phyloP scores from a whole-genome alignment of 2,797 vertebrate species.

The Mormyrops attenuatus region DNA sequence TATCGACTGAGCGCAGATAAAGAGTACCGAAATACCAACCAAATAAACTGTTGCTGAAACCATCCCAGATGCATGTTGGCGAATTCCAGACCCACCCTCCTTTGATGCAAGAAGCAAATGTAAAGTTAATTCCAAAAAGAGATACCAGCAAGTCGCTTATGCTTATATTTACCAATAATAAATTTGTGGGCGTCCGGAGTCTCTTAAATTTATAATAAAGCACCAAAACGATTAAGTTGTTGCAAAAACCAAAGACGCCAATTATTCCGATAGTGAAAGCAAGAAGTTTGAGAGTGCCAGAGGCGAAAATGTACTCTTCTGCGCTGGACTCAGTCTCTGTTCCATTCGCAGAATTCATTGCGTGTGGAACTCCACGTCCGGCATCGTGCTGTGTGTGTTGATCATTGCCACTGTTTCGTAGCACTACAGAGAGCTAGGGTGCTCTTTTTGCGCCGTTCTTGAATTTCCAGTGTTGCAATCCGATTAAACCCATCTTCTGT shows the following conservation, averaged over 20 bases:
- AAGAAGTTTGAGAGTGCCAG: slow-evolving; percentile 73
- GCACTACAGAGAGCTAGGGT: neutral
- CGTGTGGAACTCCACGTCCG: slow-evolving; percentile 42
- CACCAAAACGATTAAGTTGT: slow-evolving; percentile 73
- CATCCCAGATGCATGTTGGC: slow-evolving; percentile 81
- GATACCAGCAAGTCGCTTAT: slow-evolving; percentile 80
- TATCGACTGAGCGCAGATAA: neutral
- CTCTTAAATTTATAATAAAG: slow-evolving; percentile 76
- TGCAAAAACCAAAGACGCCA: slow-evolving; percentile 74
- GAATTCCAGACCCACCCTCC: slow-evolving; percentile 77
- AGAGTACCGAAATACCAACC: slow-evolving; percentile 61
- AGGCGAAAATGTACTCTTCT: slow-evolving; percentile 58
- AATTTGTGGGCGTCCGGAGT: slow-evolving; percentile 75
- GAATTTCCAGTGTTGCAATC: slow-evolving; percentile 39
- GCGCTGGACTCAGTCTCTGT: slow-evolving; percentile 43
- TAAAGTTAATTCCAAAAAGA: slow-evolving; percentile 73
- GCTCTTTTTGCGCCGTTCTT: neutral
- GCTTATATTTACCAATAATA: slow-evolving; percentile 79
- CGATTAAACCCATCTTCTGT: slow-evolving; percentile 28
- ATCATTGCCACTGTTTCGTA: neutral
- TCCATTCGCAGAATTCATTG: slow-evolving; percentile 61
- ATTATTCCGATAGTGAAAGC: slow-evolving; percentile 74
- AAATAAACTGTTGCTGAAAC: slow-evolving; percentile 87
- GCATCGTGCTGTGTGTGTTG: slow-evolving; percentile 42
- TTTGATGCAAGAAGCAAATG: slow-evolving; percentile 76